Percentiles rank a stretch among this genome's conserved stretches.
These are phyloP conservation scores for Acestrorhynchus altus DNA, from an alignment of 2,797 vertebrate genomes.

Conservation along the genomic window DNA sequence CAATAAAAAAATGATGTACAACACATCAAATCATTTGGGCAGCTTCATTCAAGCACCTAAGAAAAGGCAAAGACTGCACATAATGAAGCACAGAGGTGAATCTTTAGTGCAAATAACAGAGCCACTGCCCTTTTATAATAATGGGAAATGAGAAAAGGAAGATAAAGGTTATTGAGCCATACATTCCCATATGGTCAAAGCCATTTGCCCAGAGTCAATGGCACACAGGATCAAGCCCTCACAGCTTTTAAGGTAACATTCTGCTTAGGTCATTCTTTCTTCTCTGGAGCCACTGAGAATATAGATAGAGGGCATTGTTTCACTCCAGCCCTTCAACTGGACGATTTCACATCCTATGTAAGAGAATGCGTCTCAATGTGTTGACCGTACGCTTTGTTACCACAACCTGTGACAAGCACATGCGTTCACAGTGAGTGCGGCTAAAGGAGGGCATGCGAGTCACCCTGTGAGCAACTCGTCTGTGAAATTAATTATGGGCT, in stretches of 20 bases:
- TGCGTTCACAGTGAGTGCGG: neutral
- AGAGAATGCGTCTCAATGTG: conserved; percentile 9
- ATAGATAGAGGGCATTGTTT: conserved; percentile 22
- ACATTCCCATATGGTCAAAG: neutral
- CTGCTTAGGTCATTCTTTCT: conserved; percentile 1
- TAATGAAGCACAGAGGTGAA: neutral
- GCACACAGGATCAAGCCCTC: neutral
- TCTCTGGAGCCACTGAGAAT: neutral
- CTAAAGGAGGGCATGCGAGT: neutral
- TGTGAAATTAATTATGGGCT: conserved; percentile 58
- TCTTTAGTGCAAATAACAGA: neutral
- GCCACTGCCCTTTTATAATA: neutral
- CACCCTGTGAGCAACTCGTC: conserved; percentile 44
- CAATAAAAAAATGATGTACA: no score
- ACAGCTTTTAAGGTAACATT: neutral
- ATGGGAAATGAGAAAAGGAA: conserved; percentile 12
- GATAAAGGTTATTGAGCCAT: neutral
- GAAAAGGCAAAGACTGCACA: neutral
- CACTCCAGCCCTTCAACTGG: neutral
- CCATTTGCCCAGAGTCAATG: neutral
- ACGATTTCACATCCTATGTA: conserved; percentile 1
- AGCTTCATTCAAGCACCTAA: neutral
- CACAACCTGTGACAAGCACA: conserved; percentile 1
- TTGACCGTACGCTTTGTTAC: neutral
- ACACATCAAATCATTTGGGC: neutral